Base-by-base conservation (phyloP, 2,797 vertebrate species). In the Miopithecus talapoin region DNA sequence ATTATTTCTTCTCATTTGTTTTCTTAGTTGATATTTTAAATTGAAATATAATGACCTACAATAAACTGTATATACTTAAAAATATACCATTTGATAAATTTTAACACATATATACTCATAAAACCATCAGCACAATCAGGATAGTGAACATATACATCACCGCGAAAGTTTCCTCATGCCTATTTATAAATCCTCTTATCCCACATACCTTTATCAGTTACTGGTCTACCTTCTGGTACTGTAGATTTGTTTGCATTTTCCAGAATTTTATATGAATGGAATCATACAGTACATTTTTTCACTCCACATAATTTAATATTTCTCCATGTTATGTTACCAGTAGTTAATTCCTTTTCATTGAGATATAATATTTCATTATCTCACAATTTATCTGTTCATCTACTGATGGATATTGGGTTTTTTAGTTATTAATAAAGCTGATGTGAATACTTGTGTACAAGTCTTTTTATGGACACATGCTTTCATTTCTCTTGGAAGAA, bases 401-500 rank as follows among this genome's bases (percentile, higher is more conserved):
- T 84, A 21, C 91, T 91, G 46, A 30, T 93, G n/a, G 17, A 26
- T 13, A 36, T 91, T 89, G 74, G 17, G 28, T 93, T 78, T 91
- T 92, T 88, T 80, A 90, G 13, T 75, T 94, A 70, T 33, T 85
- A 85, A 36, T 74, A 39, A 90, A 89, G 14, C 50, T 74, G 22
- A 9, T 91, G 2, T 95, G 24, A 96, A 46, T 72, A 33, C 86
- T 96, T 33, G 4, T 50, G 19, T 91, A 36, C 16, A 72, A 39
- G 41, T 91, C 43, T 91, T 95, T 87, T 8, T 88, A 22, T 90
- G 61, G n/a, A 84, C 5, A 11, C 33, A 19, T 86, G n/a, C 70
- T 94, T 91, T 95, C 8, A 50, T 95, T 96, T 96, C 57, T 95
- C 53, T 95, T 94, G 83, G 16, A 33, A 79, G 94, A 68, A 57